phyloP scores from a whole-genome alignment of 2,797 vertebrate species.

The Rhinophrynus dorsalis region DNA sequence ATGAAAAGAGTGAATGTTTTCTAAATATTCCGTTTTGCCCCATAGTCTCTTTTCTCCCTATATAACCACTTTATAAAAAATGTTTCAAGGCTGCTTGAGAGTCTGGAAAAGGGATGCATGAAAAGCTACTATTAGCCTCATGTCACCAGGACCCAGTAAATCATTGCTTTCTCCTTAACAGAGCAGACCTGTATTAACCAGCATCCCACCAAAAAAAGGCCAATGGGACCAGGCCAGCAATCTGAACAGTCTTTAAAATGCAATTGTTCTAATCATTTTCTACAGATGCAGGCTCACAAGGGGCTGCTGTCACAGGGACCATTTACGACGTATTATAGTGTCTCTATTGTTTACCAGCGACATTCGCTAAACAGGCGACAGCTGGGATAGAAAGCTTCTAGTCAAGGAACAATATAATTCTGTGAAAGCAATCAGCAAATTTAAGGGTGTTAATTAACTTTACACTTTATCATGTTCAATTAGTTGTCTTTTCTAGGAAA shows the following conservation, averaged over 20 bases:
- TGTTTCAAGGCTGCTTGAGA: no score
- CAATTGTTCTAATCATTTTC: constrained; percentile 97
- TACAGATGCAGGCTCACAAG: constrained; percentile 89
- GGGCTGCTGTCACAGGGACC: constrained; percentile 86
- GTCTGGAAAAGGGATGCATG: constrained; percentile 39
- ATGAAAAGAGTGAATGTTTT: no score
- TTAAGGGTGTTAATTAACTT: constrained; percentile 99
- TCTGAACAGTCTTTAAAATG: constrained; percentile 90
- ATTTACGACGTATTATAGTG: constrained; percentile 84
- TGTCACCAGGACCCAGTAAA: constrained; percentile 69
- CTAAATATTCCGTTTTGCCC: no score
- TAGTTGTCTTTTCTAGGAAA: constrained; percentile 86
- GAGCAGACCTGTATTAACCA: constrained; percentile 79
- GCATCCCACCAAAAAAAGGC: constrained; percentile 74
- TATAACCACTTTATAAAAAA: no score
- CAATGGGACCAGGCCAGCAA: constrained; percentile 79
- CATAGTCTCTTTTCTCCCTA: no score
- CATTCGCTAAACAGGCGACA: constrained; percentile 82
- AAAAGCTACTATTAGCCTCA: constrained; percentile 59
- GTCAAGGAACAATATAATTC: constrained; percentile 85
- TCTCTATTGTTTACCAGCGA: constrained; percentile 79
- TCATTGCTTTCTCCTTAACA: constrained; percentile 76
- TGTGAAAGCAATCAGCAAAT: constrained; percentile 93
- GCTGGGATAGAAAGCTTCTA: constrained; percentile 90
- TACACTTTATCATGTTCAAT: constrained; percentile 99